phyloP scores from a whole-genome alignment of 2,888 invertebrate genomes.

The Drosophila limbata region DNA sequence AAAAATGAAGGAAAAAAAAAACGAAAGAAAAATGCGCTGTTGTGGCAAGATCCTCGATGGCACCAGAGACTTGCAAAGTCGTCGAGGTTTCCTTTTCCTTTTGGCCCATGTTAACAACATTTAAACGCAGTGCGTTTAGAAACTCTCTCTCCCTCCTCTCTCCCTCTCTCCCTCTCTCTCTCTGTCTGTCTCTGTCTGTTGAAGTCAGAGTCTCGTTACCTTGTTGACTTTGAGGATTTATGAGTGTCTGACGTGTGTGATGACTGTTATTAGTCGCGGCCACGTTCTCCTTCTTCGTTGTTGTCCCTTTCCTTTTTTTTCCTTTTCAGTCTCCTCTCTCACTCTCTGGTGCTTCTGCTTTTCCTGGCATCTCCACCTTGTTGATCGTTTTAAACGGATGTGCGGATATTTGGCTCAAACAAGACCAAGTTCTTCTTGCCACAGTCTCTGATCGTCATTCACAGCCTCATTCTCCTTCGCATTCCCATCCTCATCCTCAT shows the following conservation, averaged over 20 bases:
- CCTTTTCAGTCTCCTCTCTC: not conserved
- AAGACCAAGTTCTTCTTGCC: constrained; percentile 5
- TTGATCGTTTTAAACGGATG: constrained; percentile 62
- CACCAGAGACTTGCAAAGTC: constrained; percentile 10
- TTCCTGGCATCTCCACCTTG: not conserved
- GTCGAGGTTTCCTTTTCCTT: constrained; percentile 26
- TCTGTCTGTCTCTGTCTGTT: not conserved
- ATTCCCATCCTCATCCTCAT: not conserved
- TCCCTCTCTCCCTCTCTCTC: constrained; percentile 4
- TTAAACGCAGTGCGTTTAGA: constrained; percentile 79
- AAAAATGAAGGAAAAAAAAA: too few relatives aligned
- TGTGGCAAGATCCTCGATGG: constrained; percentile 45
- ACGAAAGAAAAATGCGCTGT: constrained; percentile 1
- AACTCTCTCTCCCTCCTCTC: constrained; percentile 60
- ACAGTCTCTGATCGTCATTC: constrained; percentile 3
- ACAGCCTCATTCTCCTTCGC: constrained; percentile 5
- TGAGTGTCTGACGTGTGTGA: constrained; percentile 81
- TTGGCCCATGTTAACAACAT: constrained; percentile 71
- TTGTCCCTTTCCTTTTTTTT: not conserved
- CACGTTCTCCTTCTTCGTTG: constrained; percentile 37
- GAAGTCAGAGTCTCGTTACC: constrained; percentile 45
- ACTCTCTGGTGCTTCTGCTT: not conserved
- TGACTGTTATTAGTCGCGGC: constrained; percentile 81
- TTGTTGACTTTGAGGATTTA: constrained; percentile 81
- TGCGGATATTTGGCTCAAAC: constrained; percentile 57